Evolutionary conservation across 2,113 vertebrate species (phyloP).

Genomic region (Upupa epops): DNA sequence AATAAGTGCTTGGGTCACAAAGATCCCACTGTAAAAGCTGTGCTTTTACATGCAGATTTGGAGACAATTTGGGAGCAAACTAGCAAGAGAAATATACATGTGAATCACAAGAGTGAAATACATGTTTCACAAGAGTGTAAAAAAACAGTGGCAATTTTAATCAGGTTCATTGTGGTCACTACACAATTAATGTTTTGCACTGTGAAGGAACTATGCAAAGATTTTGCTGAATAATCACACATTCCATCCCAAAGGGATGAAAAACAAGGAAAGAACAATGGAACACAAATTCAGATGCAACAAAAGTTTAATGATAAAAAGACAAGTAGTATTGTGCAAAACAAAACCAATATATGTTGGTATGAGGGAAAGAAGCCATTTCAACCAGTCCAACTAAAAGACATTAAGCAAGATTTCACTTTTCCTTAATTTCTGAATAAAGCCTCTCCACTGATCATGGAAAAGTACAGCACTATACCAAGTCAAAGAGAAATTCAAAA

Average conservation of each 20-base stretch:
- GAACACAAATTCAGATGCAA: background rate
- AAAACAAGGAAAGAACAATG: background rate
- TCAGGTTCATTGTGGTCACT: background rate
- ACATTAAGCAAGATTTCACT: background rate
- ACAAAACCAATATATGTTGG: background rate
- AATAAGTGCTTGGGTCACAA: background rate
- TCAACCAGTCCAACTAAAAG: background rate
- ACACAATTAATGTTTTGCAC: background rate
- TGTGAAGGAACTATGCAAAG: accelerated
- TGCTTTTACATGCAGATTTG: accelerated
- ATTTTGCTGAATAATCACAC: background rate
- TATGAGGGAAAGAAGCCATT: background rate
- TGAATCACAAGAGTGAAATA: accelerated
- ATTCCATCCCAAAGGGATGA: accelerated
- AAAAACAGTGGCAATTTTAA: accelerated
- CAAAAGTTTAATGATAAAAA: conserved; percentile 13
- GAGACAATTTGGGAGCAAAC: accelerated
- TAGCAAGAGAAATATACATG: accelerated
- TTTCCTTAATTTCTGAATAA: background rate
- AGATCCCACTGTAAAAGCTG: accelerated
- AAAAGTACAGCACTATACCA: background rate
- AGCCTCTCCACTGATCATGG: accelerated
- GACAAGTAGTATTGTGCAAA: background rate
- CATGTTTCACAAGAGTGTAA: background rate
- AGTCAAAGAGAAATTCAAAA: accelerated